phyloP scores from a whole-genome alignment of 2,113 vertebrate species.

The Upupa epops region DNA sequence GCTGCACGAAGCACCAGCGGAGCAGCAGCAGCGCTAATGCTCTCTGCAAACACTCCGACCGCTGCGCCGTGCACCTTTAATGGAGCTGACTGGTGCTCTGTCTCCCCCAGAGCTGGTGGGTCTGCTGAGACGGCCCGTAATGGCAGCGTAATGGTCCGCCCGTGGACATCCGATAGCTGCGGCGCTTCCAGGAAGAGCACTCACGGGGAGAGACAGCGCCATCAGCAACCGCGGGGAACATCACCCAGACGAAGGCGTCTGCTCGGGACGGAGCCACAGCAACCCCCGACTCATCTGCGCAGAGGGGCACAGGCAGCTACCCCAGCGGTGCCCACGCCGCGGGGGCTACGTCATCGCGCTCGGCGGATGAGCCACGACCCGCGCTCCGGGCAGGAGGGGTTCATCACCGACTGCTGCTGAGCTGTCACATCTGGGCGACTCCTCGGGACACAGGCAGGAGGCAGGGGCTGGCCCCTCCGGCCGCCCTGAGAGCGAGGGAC shows the following conservation, averaged over 20 bases:
- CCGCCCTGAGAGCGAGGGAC: background rate
- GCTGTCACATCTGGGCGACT: background rate
- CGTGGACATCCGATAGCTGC: background rate
- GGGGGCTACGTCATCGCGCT: background rate
- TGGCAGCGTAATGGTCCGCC: conserved; percentile 3
- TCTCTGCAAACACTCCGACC: background rate
- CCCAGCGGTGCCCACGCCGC: background rate
- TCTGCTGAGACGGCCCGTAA: background rate
- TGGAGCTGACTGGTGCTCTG: background rate
- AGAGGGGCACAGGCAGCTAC: background rate
- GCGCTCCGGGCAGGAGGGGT: background rate
- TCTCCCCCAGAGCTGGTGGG: background rate
- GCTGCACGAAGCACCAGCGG: background rate
- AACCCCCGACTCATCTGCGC: background rate
- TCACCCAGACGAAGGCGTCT: background rate
- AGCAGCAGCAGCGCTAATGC: background rate
- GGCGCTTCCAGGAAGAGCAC: background rate
- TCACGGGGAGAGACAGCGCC: background rate
- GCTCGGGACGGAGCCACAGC: background rate
- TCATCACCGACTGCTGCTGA: background rate
- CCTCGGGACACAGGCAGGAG: background rate
- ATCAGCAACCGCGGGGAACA: background rate
- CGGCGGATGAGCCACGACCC: background rate
- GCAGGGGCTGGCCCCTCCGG: background rate
- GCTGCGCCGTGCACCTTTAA: background rate